Base-by-base conservation (phyloP, 1,140 invertebrate genomes). In the Marisa cornuarietis region DNA sequence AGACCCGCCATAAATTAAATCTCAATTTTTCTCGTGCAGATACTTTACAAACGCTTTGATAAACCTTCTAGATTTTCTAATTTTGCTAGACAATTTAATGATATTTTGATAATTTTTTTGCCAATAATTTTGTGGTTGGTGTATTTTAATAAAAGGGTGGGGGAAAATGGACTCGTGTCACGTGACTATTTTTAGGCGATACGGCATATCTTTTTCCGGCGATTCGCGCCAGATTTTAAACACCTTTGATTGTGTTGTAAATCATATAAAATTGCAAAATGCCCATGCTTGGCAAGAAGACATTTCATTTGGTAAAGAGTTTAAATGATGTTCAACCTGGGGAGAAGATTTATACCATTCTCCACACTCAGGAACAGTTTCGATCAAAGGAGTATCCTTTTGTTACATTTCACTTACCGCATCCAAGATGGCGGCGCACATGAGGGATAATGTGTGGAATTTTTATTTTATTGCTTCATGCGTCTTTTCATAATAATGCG, bases 351-450 rank as follows among this genome's bases (percentile, higher is more conserved):
- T 90, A 85, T 79, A 87, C 87, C 24, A 88, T 90, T 83, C 83
- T 84, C 24, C 87, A 90, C 79, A 90, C 90, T 4, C 86, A 87
- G 79, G 90, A 90, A 88, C 85, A 89, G 84, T 89, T 90, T 80
- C 83, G 83, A 86, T 88, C 86, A 20, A 86, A 89, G 84, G 81
- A 86, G 89, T 90, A 90, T 90, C 90, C 87, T 90, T 89, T 88
- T 79, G 74, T 79, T 79, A 78, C 66, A 68, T 79, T 81, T 84
- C 78, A 82, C 76, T 80, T 79, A 80, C 81, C 79, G 71, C 80
- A 86, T 87, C 85, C 86, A 89, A 89, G 75, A 90, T 90, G 88
- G 88, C 88, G 85, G 85, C 87, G 81, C 82, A 79, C 86, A 85
- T 83, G 79, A 80, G 79, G 61, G 78, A 61, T 73, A 75, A 76